Base-by-base conservation (phyloP, 2,797 vertebrate species). In the Corythornis leucogaster region DNA sequence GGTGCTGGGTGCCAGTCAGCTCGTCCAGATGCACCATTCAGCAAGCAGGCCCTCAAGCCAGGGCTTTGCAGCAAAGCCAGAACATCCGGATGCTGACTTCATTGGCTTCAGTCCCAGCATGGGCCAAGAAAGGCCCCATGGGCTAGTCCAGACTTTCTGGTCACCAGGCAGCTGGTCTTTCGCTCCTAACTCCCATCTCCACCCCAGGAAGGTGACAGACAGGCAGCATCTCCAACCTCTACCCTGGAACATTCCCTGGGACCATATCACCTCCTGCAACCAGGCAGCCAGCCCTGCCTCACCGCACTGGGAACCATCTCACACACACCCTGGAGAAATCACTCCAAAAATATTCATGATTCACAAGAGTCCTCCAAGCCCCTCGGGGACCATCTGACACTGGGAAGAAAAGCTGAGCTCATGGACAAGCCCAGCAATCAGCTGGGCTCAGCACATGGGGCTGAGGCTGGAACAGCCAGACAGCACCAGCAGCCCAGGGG, bases 291-390 rank as follows among this genome's bases (percentile, higher is more conserved):
- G 62, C 46, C 42, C 63, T 8, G 2, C 28, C 57, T 87, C 5
- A 1, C 62, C 25, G 19, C 18, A 19, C 38, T 18, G 62, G 45
- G 42, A 94, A 35, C 46, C 48, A 45, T 31, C 80, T 90, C 85
- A 40, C 0, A 0, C 62, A 68, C 85, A 59, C 67, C 87, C 89
- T 0, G 0, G 42, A 61, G 89, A 33, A 79, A 91, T 94, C 92
- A 82, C 64, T 86, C 70, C 64, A 5, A 40, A 91, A 80, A 19
- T 25, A 93, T 93, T 82, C 67, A 63, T 93, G 92, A 96, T 86
- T 96, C 92, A 93, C 48, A 50, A 9, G 38, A 75, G 90, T 91
- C 71, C 74, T 46, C 19, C 78, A 77, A 77, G 75, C 50, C 75
- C 71, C n/a, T 68, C 7, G 4, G 83, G 59, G 63, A 28, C 50